Conservation (phyloP, 2,888 invertebrate species). For the Parnassius orleans region DNA sequence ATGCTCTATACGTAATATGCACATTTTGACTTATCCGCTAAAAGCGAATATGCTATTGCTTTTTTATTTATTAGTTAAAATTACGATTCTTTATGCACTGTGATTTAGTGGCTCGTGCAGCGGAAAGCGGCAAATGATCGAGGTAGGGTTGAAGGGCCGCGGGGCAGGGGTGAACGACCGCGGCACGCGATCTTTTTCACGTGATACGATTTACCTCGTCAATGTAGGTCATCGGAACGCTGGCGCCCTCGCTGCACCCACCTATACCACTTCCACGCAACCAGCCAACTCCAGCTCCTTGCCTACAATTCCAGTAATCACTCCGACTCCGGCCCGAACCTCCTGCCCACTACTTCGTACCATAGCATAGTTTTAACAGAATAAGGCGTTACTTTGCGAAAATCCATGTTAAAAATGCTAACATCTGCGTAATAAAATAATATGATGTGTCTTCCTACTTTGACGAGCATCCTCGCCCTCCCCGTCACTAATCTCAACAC, state of each 20-base stretch:
- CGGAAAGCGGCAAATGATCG: conserved; percentile 15
- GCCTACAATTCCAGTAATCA: neutral
- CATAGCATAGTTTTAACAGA: neutral
- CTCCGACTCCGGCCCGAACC: neutral
- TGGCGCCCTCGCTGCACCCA: conserved; percentile 36
- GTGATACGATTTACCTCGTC: conserved; percentile 60
- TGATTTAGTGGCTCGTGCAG: conserved; percentile 24
- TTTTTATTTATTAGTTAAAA: neutral
- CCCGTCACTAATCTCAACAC: no score
- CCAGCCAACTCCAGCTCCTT: neutral
- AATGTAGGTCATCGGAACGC: conserved; percentile 65
- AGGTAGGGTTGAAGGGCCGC: conserved; percentile 38
- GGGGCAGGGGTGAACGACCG: conserved; percentile 53
- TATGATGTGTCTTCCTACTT: no score
- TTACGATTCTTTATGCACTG: neutral
- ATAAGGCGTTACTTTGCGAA: no score
- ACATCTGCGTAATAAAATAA: no score
- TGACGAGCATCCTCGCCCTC: no score
- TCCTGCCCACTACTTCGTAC: neutral
- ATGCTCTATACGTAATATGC: no score
- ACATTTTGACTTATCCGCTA: no score
- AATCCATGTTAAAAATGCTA: no score
- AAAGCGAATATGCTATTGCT: no score
- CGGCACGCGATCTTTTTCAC: conserved; percentile 65
- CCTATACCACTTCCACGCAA: conserved; percentile 36